Evolutionary conservation across 2,797 vertebrate species (phyloP), one percentile per base, ranked within the genome.

Genomic region (Chaenodraco wilsoni): DNA sequence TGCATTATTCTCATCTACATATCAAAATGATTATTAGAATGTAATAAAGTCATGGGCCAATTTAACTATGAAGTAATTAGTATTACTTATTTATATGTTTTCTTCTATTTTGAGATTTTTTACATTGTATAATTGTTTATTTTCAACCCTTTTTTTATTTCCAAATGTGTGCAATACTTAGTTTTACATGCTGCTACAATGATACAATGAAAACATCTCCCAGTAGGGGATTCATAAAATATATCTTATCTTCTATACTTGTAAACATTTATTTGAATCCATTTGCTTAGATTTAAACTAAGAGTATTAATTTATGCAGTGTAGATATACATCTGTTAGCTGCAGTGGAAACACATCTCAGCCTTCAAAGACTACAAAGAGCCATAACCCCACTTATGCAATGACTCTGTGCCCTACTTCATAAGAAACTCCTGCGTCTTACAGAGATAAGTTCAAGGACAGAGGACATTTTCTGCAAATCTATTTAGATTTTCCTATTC

Each of bases 401-500:
- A 72, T 16, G 52, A 64, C 14, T 1, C 48, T 16, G 40, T 72
- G 71, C 40, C 78, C 71, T 79, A 52, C 23, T 86, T 82, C 73
- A 66, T 16, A 13, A 63, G 49, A 66, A 54, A 65, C 33, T 23
- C 10, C 21, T 9, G 13, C n/a, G 14, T 59, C 40, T 76, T 68
- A 37, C 33, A 37, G 33, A 37, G 33, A 7, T 37, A 9, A 37
- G 1, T 7, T 6, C 33, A 37, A 27, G 33, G 58, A 65, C 19
- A 55, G 15, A 63, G 23, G 16, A 40, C 33, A 60, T 62, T 51
- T 65, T 46, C 8, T 43, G 67, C 41, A 61, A 66, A 78, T 76
- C 60, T 66, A 23, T 69, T 55, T 56, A 57, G 46, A 78, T 69
- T 51, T 55, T 60, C 65, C 86, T 56, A 74, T 81, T 78, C 54